Conservation (phyloP, 2,113 vertebrate species). For the Carettochelys insculpta region DNA sequence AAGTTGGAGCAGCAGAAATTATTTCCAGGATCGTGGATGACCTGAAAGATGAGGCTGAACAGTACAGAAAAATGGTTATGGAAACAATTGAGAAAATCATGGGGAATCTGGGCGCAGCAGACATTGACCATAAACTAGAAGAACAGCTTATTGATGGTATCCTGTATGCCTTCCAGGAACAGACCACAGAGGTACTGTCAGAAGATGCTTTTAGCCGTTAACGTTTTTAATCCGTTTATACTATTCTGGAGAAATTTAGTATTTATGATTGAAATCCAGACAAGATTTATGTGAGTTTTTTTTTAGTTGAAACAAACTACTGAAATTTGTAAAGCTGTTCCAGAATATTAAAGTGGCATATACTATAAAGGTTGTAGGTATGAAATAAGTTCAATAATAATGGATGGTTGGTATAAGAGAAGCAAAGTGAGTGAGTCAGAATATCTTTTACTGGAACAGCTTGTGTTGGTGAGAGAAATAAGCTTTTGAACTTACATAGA, state of each 20-base stretch:
- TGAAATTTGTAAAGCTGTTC: neutral
- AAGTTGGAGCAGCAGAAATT: conserved; percentile 98
- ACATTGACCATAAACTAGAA: conserved; percentile 98
- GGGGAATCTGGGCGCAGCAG: conserved; percentile 96
- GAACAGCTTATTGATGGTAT: conserved; percentile 98
- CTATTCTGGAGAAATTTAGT: neutral
- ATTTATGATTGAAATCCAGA: neutral
- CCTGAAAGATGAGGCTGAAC: conserved; percentile 97
- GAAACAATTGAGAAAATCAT: conserved; percentile 99
- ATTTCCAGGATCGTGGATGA: conserved; percentile 98
- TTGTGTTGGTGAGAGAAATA: neutral
- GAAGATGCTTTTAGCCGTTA: neutral
- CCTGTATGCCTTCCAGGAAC: conserved; percentile 97
- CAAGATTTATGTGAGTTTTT: neutral
- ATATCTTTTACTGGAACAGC: neutral
- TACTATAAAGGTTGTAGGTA: neutral
- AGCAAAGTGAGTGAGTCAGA: neutral
- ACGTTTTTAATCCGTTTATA: neutral
- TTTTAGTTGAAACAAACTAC: neutral
- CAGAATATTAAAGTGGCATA: neutral
- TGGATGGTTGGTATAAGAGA: neutral
- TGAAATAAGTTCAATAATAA: neutral
- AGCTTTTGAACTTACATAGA: neutral
- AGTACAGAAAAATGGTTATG: conserved; percentile 99
- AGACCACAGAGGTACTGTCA: conserved; percentile 92